Conservation (phyloP, 2,113 vertebrate species). For the Catharus fuscescens region DNA sequence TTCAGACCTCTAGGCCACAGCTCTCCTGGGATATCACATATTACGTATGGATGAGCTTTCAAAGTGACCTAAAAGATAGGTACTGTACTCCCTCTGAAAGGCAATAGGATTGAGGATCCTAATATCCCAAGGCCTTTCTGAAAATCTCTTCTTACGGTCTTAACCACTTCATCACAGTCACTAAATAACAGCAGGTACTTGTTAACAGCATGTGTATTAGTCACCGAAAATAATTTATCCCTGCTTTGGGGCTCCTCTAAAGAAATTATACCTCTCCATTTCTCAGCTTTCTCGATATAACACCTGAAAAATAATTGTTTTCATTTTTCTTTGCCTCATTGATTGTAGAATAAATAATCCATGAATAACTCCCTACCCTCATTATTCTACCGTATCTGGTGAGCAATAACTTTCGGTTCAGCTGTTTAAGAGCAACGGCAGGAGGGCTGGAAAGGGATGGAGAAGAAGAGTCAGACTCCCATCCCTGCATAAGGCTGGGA, state of each 20-base stretch:
- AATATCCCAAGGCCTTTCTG: background rate
- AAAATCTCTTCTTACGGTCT: background rate
- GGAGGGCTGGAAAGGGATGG: background rate
- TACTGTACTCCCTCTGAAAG: background rate
- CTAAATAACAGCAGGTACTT: constrained; percentile 36
- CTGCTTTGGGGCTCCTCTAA: constrained; percentile 11
- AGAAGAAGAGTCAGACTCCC: background rate
- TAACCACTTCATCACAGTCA: constrained; percentile 12
- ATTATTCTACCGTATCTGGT: background rate
- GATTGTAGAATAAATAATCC: constrained; percentile 54
- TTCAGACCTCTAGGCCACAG: background rate
- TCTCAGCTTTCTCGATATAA: background rate
- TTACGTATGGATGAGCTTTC: background rate
- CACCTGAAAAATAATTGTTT: constrained; percentile 58
- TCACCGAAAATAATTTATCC: constrained; percentile 46
- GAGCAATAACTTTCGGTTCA: constrained; percentile 8
- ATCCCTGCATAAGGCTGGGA: background rate
- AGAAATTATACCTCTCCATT: background rate
- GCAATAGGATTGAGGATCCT: background rate
- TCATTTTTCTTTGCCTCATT: constrained; percentile 52
- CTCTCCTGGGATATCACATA: background rate
- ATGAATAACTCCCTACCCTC: constrained; percentile 14
- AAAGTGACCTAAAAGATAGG: constrained; percentile 20
- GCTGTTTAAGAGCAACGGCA: background rate
- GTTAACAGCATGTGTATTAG: constrained; percentile 22